These are phyloP conservation scores for Protaetia brevitarsis DNA, from an alignment of 1,140 invertebrate species.

Conservation along the genomic window DNA sequence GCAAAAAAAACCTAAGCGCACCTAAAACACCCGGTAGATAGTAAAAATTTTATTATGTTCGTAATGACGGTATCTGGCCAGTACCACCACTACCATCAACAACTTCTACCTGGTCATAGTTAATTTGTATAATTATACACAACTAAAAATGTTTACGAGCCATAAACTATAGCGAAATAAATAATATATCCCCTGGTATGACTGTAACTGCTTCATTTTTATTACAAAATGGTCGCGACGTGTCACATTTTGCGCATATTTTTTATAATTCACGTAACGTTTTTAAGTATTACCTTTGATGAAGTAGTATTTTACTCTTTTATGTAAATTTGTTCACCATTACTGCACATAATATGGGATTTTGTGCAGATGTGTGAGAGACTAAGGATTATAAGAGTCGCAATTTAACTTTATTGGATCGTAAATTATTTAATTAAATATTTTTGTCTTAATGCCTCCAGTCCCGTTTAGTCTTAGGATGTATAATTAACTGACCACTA, in stretches of 20 bases:
- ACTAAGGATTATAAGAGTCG: too few relatives aligned
- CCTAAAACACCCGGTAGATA: too few relatives aligned
- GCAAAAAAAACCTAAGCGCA: too few relatives aligned
- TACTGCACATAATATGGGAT: not conserved
- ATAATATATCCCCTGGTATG: conserved; percentile 12
- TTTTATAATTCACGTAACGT: conserved; percentile 7
- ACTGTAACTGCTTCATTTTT: conserved; percentile 8
- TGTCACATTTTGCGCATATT: conserved; percentile 17
- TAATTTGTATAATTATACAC: conserved; percentile 22
- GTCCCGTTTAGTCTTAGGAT: too few relatives aligned
- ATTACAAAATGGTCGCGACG: conserved; percentile 13
- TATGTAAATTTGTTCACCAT: not conserved
- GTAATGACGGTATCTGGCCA: conserved; percentile 12
- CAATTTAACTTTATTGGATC: too few relatives aligned
- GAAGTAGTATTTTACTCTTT: not conserved
- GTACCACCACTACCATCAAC: too few relatives aligned
- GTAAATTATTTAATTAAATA: too few relatives aligned
- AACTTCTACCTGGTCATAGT: conserved; percentile 14
- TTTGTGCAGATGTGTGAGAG: too few relatives aligned
- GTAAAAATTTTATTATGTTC: conserved; percentile 13
- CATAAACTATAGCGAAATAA: conserved; percentile 19
- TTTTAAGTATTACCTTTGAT: conserved; percentile 1
- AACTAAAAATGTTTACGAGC: conserved; percentile 19
- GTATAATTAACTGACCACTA: too few relatives aligned
- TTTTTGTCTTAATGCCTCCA: too few relatives aligned